Base-by-base conservation (phyloP, 2,113 vertebrate genomes). In the Bettongia penicillata region DNA sequence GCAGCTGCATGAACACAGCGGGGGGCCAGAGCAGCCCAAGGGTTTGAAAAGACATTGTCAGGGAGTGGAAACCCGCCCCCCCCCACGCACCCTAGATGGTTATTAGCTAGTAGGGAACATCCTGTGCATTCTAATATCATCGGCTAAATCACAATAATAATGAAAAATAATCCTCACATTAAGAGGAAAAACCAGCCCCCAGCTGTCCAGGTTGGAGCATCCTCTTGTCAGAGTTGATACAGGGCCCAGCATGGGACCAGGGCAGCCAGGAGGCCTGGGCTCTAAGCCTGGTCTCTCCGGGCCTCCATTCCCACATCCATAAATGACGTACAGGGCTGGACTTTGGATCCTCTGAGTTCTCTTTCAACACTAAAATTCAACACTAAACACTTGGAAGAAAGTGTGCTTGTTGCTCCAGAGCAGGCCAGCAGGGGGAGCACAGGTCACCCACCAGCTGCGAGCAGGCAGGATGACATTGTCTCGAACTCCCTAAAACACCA, bases 41-140 rank as follows among this genome's bases (percentile, higher is more conserved):
- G 96, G 91, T 97, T 93, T 98, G 97, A 98, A 98, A 97, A 97
- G 97, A 95, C 93, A 96, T 97, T 97, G 97, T 98, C 98, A 97
- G 96, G 96, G 94, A 51, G 3, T 94, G 96, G 97, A 97, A 97
- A 96, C 96, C 96, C 97, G 97, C 55, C 55, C 95, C 96, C 97
- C 97, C 55, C 55, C 95, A 96, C 91, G 96, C 96, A 96, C 96
- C 97, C 97, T 96, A 97, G 97, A 98, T 98, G 98, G 97, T 97
- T 97, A 98, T 98, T 98, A 98, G 97, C 97, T 96, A 24, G 97
- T 96, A 53, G 97, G 97, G 96, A 96, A 94, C 26, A 24, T 93
- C 95, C 94, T 94, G 94, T 96, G 97, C 95, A 97, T 98, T 95
- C 95, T 96, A 97, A 97, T 93, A 93, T 96, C 91, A 57, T 96